phyloP scores from a whole-genome alignment of 1,140 invertebrate species.

The Cyphomyrmex costatus region DNA sequence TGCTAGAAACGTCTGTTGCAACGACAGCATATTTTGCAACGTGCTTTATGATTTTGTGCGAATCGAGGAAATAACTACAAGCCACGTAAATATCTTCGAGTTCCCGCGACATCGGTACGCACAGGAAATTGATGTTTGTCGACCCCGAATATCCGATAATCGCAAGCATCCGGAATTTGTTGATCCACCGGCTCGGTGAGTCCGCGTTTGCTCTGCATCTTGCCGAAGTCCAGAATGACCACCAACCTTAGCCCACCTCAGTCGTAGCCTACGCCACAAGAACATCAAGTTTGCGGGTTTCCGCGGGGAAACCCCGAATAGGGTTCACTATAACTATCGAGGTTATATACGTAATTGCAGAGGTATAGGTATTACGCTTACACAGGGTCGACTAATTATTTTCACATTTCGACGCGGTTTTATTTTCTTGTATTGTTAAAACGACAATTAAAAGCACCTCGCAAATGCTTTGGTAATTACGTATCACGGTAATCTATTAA shows the following conservation, averaged over 20 bases:
- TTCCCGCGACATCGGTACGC: conserved; percentile 6
- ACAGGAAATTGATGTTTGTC: conserved; percentile 54
- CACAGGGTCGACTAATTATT: conserved; percentile 63
- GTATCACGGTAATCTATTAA: conserved; percentile 25
- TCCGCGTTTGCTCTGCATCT: conserved; percentile 45
- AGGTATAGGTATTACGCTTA: conserved; percentile 56
- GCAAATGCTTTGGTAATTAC: conserved; percentile 26
- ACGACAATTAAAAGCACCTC: background rate
- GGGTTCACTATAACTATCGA: conserved; percentile 57
- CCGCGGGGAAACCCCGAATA: conserved; percentile 72
- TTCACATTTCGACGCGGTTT: conserved; percentile 54
- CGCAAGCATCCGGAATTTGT: conserved; percentile 53
- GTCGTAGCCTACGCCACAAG: conserved; percentile 63
- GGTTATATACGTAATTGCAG: conserved; percentile 64
- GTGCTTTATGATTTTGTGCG: conserved; percentile 19
- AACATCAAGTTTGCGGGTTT: conserved; percentile 74
- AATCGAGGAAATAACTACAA: conserved; percentile 28
- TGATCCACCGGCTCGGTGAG: conserved; percentile 35
- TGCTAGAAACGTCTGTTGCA: background rate
- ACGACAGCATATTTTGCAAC: background rate
- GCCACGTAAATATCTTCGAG: conserved; percentile 29
- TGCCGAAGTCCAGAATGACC: conserved; percentile 66
- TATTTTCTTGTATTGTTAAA: conserved; percentile 32
- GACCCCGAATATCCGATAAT: conserved; percentile 46
- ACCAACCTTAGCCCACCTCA: conserved; percentile 52